Conservation (phyloP, 2,113 vertebrate species). For the Dasyurus viverrinus region DNA sequence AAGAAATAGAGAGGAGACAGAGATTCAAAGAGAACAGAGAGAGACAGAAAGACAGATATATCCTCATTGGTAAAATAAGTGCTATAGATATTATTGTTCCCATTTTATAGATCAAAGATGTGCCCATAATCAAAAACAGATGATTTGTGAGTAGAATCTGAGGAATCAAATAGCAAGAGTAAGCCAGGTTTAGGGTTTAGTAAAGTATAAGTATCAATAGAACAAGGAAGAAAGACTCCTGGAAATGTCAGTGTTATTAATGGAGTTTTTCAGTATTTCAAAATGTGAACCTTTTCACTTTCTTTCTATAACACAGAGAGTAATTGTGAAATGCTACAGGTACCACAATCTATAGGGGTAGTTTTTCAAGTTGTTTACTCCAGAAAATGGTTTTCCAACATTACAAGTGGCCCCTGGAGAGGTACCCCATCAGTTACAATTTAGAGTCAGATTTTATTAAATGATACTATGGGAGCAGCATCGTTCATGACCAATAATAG, state of each 20-base stretch:
- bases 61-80: too few relatives aligned
- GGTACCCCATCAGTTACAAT: not conserved
- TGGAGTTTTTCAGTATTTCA: conserved; percentile 12
- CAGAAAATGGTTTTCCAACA: not conserved
- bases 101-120: too few relatives aligned
- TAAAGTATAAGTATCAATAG: not conserved
- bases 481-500: not conserved
- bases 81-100: too few relatives aligned
- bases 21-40: too few relatives aligned
- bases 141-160: not conserved
- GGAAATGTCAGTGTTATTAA: conserved; percentile 54
- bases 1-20: too few relatives aligned
- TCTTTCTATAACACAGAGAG: conserved; percentile 34
- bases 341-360: not conserved
- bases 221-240: not conserved
- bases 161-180: not conserved
- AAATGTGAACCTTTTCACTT: conserved; percentile 64
- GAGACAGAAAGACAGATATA: too few relatives aligned
- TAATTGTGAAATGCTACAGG: not conserved
- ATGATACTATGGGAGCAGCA: not conserved
- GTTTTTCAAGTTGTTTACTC: not conserved
- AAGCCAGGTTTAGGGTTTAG: not conserved
- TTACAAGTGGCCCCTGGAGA: not conserved
- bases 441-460: not conserved
- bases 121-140: too few relatives aligned